phyloP scores from a whole-genome alignment of 2,113 vertebrate genomes.

The Turdus rufiventris region DNA sequence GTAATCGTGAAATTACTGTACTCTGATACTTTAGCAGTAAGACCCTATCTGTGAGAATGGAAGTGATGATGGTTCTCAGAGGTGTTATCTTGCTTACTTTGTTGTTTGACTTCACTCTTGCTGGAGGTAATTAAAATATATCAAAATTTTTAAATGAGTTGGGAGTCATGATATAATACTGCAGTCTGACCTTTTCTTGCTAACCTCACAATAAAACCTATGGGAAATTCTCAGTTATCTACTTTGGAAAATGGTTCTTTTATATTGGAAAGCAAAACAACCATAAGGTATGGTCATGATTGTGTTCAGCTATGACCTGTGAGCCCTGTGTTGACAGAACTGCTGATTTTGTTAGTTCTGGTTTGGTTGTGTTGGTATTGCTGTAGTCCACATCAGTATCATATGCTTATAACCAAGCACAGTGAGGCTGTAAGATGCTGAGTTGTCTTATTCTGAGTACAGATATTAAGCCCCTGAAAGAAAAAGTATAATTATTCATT shows the following conservation, averaged over 20 bases:
- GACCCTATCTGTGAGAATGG: background rate
- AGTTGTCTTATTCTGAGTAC: background rate
- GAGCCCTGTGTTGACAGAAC: background rate
- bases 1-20: too few relatives aligned
- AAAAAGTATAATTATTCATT: background rate
- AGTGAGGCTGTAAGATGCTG: background rate
- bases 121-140: background rate
- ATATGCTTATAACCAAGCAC: background rate
- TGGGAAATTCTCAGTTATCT: background rate
- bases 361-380: background rate
- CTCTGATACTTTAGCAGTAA: background rate
- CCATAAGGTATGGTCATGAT: background rate
- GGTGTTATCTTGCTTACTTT: background rate
- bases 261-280: background rate
- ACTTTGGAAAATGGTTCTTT: background rate
- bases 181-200: background rate
- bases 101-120: background rate
- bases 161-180: background rate
- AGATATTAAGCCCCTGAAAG: background rate
- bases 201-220: background rate
- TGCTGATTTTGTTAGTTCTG: background rate
- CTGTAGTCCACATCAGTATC: background rate
- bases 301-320: background rate
- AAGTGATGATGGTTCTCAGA: background rate
- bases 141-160: background rate